Conservation (phyloP, 2,113 vertebrate genomes). For the Steatornis caripensis region DNA sequence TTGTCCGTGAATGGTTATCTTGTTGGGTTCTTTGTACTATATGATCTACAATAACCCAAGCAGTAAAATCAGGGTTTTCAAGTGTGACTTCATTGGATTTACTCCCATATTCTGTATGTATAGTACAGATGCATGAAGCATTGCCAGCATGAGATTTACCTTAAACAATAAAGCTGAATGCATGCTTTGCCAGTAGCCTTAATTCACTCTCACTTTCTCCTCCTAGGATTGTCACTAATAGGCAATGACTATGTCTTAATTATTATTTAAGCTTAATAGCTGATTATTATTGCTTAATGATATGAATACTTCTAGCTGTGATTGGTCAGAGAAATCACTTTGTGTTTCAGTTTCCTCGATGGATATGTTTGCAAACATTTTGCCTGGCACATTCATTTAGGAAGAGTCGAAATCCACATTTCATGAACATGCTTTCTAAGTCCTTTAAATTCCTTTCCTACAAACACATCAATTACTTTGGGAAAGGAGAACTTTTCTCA, state of each 20-base stretch:
- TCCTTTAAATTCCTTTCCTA: background rate
- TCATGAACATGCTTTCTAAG: background rate
- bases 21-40: background rate
- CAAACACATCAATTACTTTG: background rate
- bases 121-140: background rate
- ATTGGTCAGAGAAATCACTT: background rate
- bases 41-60: background rate
- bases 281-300: background rate
- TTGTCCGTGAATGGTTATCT: background rate
- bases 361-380: background rate
- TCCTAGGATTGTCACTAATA: background rate
- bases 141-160: background rate
- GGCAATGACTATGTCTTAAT: constrained; percentile 21
- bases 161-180: background rate
- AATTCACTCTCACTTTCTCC: constrained; percentile 10
- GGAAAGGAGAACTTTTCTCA: background rate
- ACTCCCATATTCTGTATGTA: background rate
- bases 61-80: background rate
- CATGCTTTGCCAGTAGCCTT: background rate
- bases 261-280: constrained; percentile 16
- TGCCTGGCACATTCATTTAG: background rate
- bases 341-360: background rate
- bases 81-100: background rate
- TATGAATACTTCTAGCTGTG: background rate
- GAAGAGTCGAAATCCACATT: background rate